These are phyloP conservation scores for Platyscapa corneri DNA, from an alignment of 1,140 invertebrate genomes.

Conservation along the genomic window DNA sequence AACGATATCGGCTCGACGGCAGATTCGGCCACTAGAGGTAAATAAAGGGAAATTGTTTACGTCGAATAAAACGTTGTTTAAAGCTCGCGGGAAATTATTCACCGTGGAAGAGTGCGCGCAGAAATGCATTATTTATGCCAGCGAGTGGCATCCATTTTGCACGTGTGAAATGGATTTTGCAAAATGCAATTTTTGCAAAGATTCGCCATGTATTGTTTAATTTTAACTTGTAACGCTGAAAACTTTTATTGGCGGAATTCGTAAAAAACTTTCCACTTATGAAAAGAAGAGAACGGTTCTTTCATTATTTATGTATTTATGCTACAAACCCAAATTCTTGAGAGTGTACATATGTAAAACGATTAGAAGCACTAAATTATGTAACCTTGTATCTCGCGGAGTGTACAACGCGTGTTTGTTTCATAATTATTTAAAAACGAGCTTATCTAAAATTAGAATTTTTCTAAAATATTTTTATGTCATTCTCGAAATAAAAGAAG, in stretches of 20 bases:
- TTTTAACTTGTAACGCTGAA: too few species aligned
- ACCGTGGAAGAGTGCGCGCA: neutral
- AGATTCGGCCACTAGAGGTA: neutral
- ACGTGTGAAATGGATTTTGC: too few species aligned
- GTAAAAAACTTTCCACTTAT: neutral
- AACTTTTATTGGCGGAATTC: neutral
- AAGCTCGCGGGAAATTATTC: neutral
- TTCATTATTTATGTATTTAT: slow-evolving; percentile 14
- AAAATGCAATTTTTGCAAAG: too few species aligned
- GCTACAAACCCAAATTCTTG: neutral
- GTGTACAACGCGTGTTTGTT: neutral
- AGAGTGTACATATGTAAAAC: neutral
- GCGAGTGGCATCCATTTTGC: too few species aligned
- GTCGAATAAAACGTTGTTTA: neutral
- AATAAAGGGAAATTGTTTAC: neutral
- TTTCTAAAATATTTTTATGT: neutral
- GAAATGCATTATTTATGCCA: neutral
- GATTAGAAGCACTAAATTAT: neutral
- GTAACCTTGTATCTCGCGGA: neutral
- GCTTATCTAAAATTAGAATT: slow-evolving; percentile 1
- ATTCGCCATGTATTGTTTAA: too few species aligned
- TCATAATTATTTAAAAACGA: slow-evolving; percentile 9
- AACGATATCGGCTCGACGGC: neutral
- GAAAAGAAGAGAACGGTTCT: neutral
- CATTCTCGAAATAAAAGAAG: neutral